A percentile compares a stretch with the other conserved stretches of the same genome.
phyloP scores from a whole-genome alignment of 2,113 vertebrate genomes.

The Lates calcarifer region DNA sequence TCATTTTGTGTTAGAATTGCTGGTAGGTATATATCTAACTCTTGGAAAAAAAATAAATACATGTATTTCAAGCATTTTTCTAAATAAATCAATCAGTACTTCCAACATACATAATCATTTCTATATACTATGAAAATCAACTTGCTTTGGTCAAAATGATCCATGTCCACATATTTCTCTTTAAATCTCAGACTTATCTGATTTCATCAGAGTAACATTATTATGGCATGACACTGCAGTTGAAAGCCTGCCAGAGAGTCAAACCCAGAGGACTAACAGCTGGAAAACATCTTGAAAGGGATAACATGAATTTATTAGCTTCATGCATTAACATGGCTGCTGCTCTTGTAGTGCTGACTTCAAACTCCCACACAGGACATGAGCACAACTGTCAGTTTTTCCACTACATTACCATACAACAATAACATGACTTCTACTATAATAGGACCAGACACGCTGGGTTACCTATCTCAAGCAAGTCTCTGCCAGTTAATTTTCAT shows the following conservation, averaged over 20 bases:
- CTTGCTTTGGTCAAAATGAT: not conserved
- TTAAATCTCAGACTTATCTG: not conserved
- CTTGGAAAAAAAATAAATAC: not conserved
- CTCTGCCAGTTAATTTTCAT: not conserved
- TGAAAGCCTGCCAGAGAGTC: not conserved
- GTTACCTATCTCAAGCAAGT: not conserved
- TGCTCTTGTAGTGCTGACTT: not conserved
- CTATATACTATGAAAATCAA: not conserved
- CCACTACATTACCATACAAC: not conserved
- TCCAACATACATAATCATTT: not conserved
- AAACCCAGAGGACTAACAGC: not conserved
- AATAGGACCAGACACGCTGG: not conserved
- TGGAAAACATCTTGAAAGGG: slow-evolving; percentile 14
- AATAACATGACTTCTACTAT: not conserved
- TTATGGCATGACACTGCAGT: not conserved
- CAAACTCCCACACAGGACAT: not conserved
- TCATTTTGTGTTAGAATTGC: not conserved
- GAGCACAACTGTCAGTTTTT: slow-evolving; percentile 1
- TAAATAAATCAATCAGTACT: not conserved
- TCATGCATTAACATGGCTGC: slow-evolving; percentile 17
- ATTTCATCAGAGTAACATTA: not conserved
- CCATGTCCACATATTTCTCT: not conserved
- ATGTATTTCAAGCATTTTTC: not conserved
- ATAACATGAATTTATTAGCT: not conserved
- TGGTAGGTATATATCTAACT: not conserved